These are phyloP conservation scores for Agapetus fuscipes DNA, from an alignment of 2,888 invertebrate species.

Conservation along the genomic window DNA sequence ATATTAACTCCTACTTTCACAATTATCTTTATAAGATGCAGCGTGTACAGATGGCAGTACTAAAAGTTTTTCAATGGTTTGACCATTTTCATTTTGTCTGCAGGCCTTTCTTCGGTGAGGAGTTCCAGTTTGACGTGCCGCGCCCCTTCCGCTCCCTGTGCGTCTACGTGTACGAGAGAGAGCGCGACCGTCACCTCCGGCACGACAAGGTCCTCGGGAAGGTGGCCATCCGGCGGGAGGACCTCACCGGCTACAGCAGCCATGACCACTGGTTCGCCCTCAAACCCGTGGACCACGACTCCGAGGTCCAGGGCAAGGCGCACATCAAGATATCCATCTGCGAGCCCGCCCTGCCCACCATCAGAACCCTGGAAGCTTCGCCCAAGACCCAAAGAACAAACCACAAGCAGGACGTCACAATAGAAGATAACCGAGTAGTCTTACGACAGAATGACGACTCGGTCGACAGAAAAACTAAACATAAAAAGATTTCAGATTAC, in stretches of 20 bases:
- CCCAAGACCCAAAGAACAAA: constrained; percentile 22
- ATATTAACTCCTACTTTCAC: too few relatives aligned
- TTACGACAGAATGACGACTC: constrained; percentile 3
- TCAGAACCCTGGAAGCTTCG: constrained; percentile 35
- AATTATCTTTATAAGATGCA: too few relatives aligned
- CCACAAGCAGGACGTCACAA: constrained; percentile 1
- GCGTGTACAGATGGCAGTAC: too few relatives aligned
- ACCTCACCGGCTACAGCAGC: constrained; percentile 77
- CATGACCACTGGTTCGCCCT: constrained; percentile 90
- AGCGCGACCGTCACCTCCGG: constrained; percentile 58
- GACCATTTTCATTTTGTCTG: too few relatives aligned
- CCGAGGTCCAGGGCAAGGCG: constrained; percentile 86
- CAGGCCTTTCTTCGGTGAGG: constrained; percentile 87
- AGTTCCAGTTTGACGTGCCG: constrained; percentile 89
- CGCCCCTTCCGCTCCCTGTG: constrained; percentile 81
- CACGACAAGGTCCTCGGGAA: constrained; percentile 68
- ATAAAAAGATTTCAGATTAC: constrained; percentile 25
- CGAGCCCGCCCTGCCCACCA: constrained; percentile 46
- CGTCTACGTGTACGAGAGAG: constrained; percentile 81
- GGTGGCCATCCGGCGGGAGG: constrained; percentile 81
- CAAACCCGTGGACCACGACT: constrained; percentile 77
- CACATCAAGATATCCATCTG: constrained; percentile 72
- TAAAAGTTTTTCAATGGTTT: too few relatives aligned
- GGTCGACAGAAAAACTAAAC: constrained; percentile 24
- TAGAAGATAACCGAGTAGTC: background rate